Percentiles rank a stretch among this genome's conserved stretches.
Evolutionary conservation across 2,113 vertebrate species (phyloP).

Genomic region (Pagrus major): DNA sequence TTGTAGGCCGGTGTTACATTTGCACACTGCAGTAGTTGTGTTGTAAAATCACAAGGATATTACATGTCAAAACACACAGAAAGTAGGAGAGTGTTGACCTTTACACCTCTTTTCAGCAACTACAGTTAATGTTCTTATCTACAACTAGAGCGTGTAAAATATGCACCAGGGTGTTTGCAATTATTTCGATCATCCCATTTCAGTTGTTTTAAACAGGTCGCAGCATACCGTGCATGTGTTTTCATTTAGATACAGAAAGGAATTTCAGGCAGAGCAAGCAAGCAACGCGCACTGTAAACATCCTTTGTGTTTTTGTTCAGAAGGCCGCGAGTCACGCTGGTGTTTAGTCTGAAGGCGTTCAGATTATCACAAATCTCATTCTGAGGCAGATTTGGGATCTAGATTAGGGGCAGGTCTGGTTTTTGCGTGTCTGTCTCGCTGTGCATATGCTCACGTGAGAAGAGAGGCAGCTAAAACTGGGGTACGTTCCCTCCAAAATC

Average conservation of each 20-base stretch:
- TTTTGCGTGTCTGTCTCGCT: slow-evolving; percentile 31
- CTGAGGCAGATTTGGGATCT: slow-evolving; percentile 65
- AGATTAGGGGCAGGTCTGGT: slow-evolving; percentile 68
- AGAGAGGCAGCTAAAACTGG: slow-evolving; percentile 27
- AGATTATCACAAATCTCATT: slow-evolving; percentile 75
- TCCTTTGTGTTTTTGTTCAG: slow-evolving; percentile 52
- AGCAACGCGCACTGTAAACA: slow-evolving; percentile 37
- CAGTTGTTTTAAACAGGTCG: not conserved
- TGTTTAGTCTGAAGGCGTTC: slow-evolving; percentile 71
- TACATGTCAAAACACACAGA: slow-evolving; percentile 15
- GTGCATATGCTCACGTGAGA: slow-evolving; percentile 42
- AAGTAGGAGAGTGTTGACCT: slow-evolving; percentile 41
- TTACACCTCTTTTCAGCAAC: slow-evolving; percentile 1
- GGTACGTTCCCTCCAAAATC: slow-evolving; percentile 18
- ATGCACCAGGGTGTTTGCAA: not conserved
- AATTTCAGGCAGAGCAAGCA: slow-evolving; percentile 23
- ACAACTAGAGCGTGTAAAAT: not conserved
- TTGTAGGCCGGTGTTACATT: slow-evolving; percentile 39
- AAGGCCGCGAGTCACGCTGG: slow-evolving; percentile 14
- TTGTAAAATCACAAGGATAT: slow-evolving; percentile 28
- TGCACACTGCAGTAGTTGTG: slow-evolving; percentile 30
- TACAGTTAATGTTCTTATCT: slow-evolving; percentile 6
- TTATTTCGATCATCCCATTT: slow-evolving; percentile 1
- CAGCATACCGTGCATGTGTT: slow-evolving; percentile 39
- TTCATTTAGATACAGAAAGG: slow-evolving; percentile 32